Percentiles rank a stretch among this genome's conserved stretches.
phyloP scores from a whole-genome alignment of 1,140 invertebrate species.

The Drosophila sproati region DNA sequence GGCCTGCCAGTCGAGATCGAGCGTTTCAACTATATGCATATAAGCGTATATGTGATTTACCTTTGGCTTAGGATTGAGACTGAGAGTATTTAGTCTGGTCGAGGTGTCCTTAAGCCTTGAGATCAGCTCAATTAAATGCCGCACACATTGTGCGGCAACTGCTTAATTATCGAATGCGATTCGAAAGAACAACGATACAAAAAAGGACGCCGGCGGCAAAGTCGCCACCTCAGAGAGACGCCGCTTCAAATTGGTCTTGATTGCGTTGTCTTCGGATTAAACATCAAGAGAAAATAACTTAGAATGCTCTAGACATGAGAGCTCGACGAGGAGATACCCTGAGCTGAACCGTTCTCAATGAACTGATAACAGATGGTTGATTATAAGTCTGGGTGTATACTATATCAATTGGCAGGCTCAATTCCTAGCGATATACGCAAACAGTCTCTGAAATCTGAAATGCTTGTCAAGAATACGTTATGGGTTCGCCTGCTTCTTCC shows the following conservation, averaged over 20 bases:
- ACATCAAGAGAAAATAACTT: neutral
- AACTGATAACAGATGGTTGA: too few species aligned
- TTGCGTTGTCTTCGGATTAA: constrained; percentile 64
- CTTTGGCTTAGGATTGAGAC: constrained; percentile 1
- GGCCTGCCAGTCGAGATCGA: constrained; percentile 39
- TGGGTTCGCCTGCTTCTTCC: too few species aligned
- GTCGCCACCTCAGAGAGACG: constrained; percentile 51
- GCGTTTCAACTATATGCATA: neutral
- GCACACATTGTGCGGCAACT: constrained; percentile 77
- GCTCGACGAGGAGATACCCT: neutral
- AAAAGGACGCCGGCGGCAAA: constrained; percentile 45
- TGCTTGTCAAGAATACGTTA: too few species aligned
- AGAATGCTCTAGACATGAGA: too few species aligned
- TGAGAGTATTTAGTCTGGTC: neutral
- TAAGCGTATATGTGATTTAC: neutral
- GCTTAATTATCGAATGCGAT: constrained; percentile 74
- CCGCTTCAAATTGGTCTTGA: constrained; percentile 51
- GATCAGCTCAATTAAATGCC: constrained; percentile 73
- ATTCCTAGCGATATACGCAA: too few species aligned
- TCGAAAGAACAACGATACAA: constrained; percentile 38
- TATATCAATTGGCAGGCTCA: too few species aligned
- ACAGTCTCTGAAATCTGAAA: too few species aligned
- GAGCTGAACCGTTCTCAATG: neutral
- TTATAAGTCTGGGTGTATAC: too few species aligned
- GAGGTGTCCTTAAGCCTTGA: constrained; percentile 59